Evolutionary conservation across 2,888 invertebrate genomes (phyloP).

Genomic region (Endotricha flammealis): DNA sequence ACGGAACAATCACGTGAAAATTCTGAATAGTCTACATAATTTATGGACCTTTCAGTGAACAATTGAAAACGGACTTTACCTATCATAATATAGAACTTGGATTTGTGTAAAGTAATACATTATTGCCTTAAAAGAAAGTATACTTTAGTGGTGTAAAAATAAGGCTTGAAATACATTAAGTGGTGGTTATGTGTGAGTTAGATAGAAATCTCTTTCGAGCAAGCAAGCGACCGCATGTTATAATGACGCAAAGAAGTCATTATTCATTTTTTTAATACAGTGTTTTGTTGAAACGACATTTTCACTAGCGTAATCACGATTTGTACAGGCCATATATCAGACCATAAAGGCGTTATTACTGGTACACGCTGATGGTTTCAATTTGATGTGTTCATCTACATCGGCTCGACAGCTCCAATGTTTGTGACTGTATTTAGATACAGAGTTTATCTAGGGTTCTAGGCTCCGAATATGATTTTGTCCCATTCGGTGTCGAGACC

Average conservation of each 20-base stretch:
- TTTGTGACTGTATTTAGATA: too few relatives aligned
- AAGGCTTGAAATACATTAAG: constrained; percentile 32
- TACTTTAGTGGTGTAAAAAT: constrained; percentile 19
- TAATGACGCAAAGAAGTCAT: constrained; percentile 75
- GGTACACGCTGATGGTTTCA: constrained; percentile 64
- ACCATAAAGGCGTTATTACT: constrained; percentile 59
- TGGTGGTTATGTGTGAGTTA: constrained; percentile 26
- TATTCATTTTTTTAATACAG: constrained; percentile 77
- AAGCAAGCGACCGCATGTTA: constrained; percentile 58
- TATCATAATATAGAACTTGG: constrained; percentile 31
- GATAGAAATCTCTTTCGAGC: constrained; percentile 66
- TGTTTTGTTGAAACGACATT: constrained; percentile 76
- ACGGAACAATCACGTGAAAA: constrained; percentile 63
- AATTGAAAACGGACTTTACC: constrained; percentile 35
- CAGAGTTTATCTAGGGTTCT: too few relatives aligned
- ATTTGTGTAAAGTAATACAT: constrained; percentile 29
- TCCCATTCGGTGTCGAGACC: too few relatives aligned
- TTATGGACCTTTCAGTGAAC: constrained; percentile 25
- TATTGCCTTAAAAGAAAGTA: constrained; percentile 18
- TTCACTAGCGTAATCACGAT: constrained; percentile 75
- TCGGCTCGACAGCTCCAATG: constrained; percentile 7
- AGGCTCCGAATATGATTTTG: too few relatives aligned
- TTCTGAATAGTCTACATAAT: constrained; percentile 40
- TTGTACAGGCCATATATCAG: constrained; percentile 58
- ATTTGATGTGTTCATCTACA: constrained; percentile 65